Percentiles rank a stretch among this genome's conserved stretches.
phyloP scores from a whole-genome alignment of 2,113 vertebrate genomes.

The Steatornis caripensis region DNA sequence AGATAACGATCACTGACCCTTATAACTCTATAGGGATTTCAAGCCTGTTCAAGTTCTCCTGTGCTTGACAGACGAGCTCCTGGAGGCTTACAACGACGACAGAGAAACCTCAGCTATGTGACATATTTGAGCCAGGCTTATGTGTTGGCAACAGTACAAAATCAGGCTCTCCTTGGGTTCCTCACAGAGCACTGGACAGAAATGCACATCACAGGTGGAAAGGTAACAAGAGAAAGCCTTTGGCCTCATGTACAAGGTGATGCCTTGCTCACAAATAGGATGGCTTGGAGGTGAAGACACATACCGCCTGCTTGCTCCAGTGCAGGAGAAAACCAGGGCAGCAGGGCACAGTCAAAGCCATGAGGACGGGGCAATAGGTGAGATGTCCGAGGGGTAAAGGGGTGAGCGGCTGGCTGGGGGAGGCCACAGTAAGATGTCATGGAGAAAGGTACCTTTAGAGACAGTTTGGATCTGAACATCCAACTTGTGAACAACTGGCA shows the following conservation, averaged over 20 bases:
- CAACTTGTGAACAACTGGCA: background rate
- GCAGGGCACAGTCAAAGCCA: background rate
- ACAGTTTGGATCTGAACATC: background rate
- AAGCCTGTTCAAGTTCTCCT: background rate
- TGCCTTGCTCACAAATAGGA: background rate
- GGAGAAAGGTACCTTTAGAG: background rate
- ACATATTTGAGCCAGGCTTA: background rate
- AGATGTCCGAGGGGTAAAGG: fast-evolving
- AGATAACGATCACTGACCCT: background rate
- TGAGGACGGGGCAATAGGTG: fast-evolving
- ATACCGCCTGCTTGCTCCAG: fast-evolving
- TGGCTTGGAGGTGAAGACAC: background rate
- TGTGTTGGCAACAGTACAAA: background rate
- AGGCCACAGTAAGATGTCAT: background rate
- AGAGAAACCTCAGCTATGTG: background rate
- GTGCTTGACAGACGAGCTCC: background rate
- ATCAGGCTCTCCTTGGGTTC: background rate
- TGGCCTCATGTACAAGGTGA: fast-evolving
- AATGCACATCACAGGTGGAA: background rate
- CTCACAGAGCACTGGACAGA: background rate
- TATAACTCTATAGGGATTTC: background rate
- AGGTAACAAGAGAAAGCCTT: background rate
- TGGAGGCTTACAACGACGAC: background rate
- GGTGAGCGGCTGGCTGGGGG: background rate
- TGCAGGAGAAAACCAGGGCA: background rate